Percentiles rank a stretch among this genome's conserved stretches.
phyloP scores from a whole-genome alignment of 1,140 invertebrate species.

The Acyrthosiphon pisum region DNA sequence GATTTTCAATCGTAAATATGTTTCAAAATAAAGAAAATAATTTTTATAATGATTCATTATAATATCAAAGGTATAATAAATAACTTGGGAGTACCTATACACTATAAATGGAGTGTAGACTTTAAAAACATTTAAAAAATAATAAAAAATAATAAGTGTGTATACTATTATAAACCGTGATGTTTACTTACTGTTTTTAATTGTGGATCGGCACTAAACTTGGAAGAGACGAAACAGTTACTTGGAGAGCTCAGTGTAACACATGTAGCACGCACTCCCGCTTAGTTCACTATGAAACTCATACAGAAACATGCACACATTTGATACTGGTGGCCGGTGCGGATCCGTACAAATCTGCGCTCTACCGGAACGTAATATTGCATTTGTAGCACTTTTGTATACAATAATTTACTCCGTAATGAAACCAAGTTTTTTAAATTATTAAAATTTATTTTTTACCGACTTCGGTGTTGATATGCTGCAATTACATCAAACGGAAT shows the following conservation, averaged over 20 bases:
- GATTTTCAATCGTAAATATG: not conserved
- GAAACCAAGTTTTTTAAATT: not conserved
- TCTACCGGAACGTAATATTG: constrained; percentile 43
- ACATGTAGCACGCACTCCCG: constrained; percentile 33
- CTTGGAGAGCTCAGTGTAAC: not conserved
- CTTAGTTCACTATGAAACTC: constrained; percentile 37
- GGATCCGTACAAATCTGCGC: constrained; percentile 36
- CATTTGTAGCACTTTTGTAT: not conserved
- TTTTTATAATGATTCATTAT: no score
- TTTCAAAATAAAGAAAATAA: not conserved
- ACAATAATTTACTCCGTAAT: not conserved
- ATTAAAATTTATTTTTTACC: not conserved
- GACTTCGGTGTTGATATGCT: not conserved
- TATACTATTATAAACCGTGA: not conserved
- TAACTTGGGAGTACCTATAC: no score
- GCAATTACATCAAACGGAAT: not conserved
- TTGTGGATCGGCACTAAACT: not conserved
- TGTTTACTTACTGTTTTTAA: not conserved
- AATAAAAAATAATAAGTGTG: not conserved
- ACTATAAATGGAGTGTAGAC: no score
- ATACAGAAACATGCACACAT: not conserved
- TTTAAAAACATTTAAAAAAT: not conserved
- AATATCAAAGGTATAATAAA: no score
- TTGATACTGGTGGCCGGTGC: not conserved
- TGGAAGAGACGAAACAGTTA: constrained; percentile 11